Evolutionary conservation across 2,888 invertebrate species (phyloP), one percentile per base, ranked within the genome.

Genomic region (Eledona agricola): DNA sequence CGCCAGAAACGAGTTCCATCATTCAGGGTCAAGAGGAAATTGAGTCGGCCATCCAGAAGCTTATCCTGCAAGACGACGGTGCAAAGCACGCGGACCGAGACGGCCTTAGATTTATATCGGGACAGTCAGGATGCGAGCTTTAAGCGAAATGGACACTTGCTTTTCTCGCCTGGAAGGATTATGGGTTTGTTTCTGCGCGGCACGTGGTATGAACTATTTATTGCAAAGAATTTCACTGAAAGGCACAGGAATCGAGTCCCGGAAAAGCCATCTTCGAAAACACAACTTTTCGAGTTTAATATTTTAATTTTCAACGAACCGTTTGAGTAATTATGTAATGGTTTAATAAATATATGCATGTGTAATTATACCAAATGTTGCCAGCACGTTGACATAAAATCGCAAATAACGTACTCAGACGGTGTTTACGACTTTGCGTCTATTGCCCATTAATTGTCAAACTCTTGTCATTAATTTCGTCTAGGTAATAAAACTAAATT

Each of bases 91-190:
- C 49, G 34, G 43, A 38, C 31, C 22, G 31, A 52, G 40, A 49
- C 49, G 43, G 40, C 40, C 60, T 64, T 64, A 67, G 67, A 67
- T 67, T 67, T 65, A 67, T 67, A 66, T 66, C 66, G 55, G 61
- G 55, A 55, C 28, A 43, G 58, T 61, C 56, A 60, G 62, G 63
- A 62, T 60, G 59, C 58, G 57, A 55, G 56, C 43, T 52, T 58
- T 55, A 59, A 63, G 60, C 59, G 58, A 57, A 63, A 64, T 63
- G 62, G 64, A 63, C 64, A 59, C 61, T 55, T 57, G 59, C 57
- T 60, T 59, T 60, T 58, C 58, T 59, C 56, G 58, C 58, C 47
- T 46, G 46, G 25, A 45, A 43, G 57, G 60, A 52, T 63, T 47
- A 49, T 35, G 34, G 42, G 28, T n/a, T n/a, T n/a, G n/a, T n/a